Evolutionary conservation across 2,888 invertebrate species (phyloP).

Genomic region (Coenonympha glycerion): DNA sequence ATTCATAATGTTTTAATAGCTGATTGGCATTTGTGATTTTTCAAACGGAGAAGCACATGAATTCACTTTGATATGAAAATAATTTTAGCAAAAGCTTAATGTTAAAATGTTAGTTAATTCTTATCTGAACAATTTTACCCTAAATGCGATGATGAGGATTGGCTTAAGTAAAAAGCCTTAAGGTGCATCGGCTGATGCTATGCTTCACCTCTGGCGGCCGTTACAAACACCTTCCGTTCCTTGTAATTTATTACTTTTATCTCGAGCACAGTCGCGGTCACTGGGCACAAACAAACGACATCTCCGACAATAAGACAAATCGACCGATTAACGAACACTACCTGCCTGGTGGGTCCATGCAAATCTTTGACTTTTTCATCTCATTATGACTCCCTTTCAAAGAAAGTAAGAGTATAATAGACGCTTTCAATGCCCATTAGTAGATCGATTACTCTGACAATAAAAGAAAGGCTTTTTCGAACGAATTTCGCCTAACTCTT

Average conservation of each 20-base stretch:
- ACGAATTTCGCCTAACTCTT: constrained; percentile 33
- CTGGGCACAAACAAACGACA: constrained; percentile 70
- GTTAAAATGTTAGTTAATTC: neutral
- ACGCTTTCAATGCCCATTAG: constrained; percentile 46
- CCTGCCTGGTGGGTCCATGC: constrained; percentile 69
- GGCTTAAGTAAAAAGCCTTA: neutral
- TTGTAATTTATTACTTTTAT: constrained; percentile 72
- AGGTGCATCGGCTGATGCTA: constrained; percentile 48
- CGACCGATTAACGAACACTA: constrained; percentile 70
- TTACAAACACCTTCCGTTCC: constrained; percentile 70
- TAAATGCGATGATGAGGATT: neutral
- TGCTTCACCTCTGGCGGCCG: constrained; percentile 60
- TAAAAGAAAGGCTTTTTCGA: constrained; percentile 59
- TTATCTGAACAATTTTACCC: neutral
- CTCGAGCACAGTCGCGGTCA: constrained; percentile 69
- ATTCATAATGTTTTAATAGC: too few relatives aligned
- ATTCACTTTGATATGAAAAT: too few relatives aligned
- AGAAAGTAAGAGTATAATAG: constrained; percentile 67
- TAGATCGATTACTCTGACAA: constrained; percentile 66
- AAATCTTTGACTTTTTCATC: constrained; percentile 51
- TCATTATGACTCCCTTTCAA: constrained; percentile 52
- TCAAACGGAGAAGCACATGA: too few relatives aligned
- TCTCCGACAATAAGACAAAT: constrained; percentile 73
- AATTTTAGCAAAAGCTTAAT: too few relatives aligned
- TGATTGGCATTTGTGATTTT: too few relatives aligned